phyloP scores from a whole-genome alignment of 2,113 vertebrate genomes.

The Seriola dumerili region DNA sequence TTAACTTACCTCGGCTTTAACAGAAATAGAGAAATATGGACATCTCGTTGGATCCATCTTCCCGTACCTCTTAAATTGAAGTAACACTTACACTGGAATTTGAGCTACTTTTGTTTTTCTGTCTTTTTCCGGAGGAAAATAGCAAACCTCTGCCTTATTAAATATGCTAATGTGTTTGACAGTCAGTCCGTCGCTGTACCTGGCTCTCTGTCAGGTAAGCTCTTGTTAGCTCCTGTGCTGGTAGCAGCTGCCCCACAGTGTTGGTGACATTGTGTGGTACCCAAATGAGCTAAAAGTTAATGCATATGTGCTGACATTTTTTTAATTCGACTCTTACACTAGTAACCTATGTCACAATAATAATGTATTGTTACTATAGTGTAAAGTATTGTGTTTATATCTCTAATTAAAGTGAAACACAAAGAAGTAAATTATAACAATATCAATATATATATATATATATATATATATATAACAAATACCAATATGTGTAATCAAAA shows the following conservation, averaged over 20 bases:
- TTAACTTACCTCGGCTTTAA: not conserved
- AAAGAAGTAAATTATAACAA: too few species aligned
- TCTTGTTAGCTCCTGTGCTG: not conserved
- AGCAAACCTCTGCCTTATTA: not conserved
- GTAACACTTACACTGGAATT: not conserved
- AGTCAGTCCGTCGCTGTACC: not conserved
- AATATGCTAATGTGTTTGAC: not conserved
- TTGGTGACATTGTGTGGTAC: not conserved
- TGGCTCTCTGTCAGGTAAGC: not conserved
- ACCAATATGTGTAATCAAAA: too few species aligned
- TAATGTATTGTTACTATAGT: too few species aligned
- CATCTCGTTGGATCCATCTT: not conserved
- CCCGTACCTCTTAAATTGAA: not conserved
- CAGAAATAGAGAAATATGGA: not conserved
- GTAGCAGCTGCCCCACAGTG: not conserved
- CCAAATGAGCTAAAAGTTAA: not conserved
- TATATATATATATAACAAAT: too few species aligned
- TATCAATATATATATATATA: too few species aligned
- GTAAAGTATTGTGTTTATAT: too few species aligned
- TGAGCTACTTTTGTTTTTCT: not conserved
- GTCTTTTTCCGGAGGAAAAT: not conserved
- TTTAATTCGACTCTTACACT: too few species aligned
- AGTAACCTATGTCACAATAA: not conserved
- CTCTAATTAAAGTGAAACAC: too few species aligned
- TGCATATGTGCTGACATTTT: not conserved